Conservation (phyloP, 1,140 invertebrate species). For the Cydia splendana region DNA sequence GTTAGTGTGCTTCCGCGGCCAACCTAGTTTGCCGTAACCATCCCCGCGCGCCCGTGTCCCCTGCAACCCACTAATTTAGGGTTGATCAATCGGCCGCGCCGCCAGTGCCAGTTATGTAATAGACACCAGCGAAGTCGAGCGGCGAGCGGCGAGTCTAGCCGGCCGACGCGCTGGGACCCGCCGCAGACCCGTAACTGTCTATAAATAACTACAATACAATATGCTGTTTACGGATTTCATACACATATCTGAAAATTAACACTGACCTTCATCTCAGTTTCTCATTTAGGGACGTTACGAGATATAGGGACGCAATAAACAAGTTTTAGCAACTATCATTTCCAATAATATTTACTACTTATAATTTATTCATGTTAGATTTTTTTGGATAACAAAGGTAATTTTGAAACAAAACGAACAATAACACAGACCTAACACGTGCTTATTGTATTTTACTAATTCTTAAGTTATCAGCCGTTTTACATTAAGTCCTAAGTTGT, state of each 20-base stretch:
- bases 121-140: conserved; percentile 41
- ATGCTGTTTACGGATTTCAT: background rate
- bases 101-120: conserved; percentile 62
- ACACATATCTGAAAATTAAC: background rate
- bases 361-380: too few species aligned
- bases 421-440: too few species aligned
- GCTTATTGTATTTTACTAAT: too few species aligned
- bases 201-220: conserved; percentile 3
- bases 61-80: conserved; percentile 74
- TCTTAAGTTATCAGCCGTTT: too few species aligned
- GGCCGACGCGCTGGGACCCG: background rate
- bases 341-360: too few species aligned
- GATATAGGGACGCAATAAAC: too few species aligned
- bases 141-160: conserved; percentile 25
- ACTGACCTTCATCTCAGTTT: background rate
- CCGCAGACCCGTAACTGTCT: background rate
- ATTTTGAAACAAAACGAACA: too few species aligned
- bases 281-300: background rate
- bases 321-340: too few species aligned
- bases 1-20: conserved; percentile 78
- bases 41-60: conserved; percentile 55
- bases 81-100: conserved; percentile 74
- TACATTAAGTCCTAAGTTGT: too few species aligned
- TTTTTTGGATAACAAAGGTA: too few species aligned
- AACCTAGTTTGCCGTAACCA: conserved; percentile 74